Evolutionary conservation across 2,888 invertebrate species (phyloP).

Genomic region (Calliphora vomitoria): DNA sequence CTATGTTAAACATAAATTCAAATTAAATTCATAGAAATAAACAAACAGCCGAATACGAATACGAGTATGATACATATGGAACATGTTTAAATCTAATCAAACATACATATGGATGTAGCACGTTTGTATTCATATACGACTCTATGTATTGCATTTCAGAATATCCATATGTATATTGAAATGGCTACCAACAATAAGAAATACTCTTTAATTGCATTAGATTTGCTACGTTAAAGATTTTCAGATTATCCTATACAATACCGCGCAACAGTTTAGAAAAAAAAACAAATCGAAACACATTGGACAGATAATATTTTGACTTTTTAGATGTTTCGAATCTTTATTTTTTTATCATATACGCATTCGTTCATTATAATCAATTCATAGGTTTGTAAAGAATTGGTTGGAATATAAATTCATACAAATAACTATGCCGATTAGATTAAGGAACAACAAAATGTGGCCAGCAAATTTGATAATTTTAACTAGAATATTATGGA

Average conservation of each 20-base stretch:
- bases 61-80: neutral
- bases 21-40: slow-evolving; percentile 45
- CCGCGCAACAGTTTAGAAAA: neutral
- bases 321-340: too few species aligned
- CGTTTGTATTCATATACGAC: neutral
- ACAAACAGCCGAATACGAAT: slow-evolving; percentile 7
- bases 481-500: too few species aligned
- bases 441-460: too few species aligned
- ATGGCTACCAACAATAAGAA: neutral
- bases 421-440: too few species aligned
- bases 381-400: too few species aligned
- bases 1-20: slow-evolving; percentile 58
- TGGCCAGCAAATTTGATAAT: too few species aligned
- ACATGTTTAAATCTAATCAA: neutral
- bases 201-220: slow-evolving; percentile 4
- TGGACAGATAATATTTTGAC: too few species aligned
- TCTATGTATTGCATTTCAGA: neutral
- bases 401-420: too few species aligned
- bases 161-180: neutral
- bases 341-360: too few species aligned
- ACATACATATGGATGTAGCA: neutral
- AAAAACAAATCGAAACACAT: neutral
- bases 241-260: neutral
- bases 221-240: neutral
- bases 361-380: too few species aligned